Percentiles rank a stretch among this genome's conserved stretches.
phyloP scores from a whole-genome alignment of 2,113 vertebrate genomes.

The Egretta garzetta region DNA sequence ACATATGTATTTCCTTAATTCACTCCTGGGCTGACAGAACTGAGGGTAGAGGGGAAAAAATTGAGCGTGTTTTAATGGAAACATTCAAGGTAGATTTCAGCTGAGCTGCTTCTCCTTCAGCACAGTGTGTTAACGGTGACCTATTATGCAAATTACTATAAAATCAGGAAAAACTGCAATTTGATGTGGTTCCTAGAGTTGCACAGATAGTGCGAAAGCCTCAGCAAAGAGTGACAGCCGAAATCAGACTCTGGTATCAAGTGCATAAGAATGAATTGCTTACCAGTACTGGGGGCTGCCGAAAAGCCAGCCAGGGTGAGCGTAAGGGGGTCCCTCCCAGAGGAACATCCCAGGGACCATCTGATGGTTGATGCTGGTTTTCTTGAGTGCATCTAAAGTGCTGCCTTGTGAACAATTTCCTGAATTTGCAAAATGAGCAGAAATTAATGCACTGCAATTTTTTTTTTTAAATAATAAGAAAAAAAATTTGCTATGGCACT shows the following conservation, averaged over 20 bases:
- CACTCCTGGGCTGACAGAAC: constrained; percentile 2
- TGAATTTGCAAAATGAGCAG: background rate
- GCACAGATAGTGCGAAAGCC: constrained; percentile 22
- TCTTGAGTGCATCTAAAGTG: background rate
- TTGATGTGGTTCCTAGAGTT: constrained; percentile 54
- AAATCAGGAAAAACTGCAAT: constrained; percentile 64
- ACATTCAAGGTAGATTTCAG: constrained; percentile 26
- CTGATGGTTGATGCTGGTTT: background rate
- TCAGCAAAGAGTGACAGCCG: constrained; percentile 1
- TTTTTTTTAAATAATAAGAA: background rate
- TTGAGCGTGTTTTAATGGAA: constrained; percentile 19
- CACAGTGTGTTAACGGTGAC: constrained; percentile 25
- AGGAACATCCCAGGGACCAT: background rate
- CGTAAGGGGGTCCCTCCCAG: rapidly evolving
- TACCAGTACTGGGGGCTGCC: background rate
- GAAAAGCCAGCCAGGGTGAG: background rate
- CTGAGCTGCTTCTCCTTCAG: constrained; percentile 46
- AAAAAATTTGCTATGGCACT: background rate
- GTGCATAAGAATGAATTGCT: background rate
- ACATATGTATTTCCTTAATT: constrained; percentile 71
- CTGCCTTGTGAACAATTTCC: background rate
- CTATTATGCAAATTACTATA: constrained; percentile 60
- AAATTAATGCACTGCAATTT: background rate
- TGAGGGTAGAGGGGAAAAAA: background rate
- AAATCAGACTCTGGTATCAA: background rate